Evolutionary conservation across 2,797 vertebrate genomes (phyloP), one percentile per base, ranked within the genome.

Genomic region (Phalanger gymnotis): DNA sequence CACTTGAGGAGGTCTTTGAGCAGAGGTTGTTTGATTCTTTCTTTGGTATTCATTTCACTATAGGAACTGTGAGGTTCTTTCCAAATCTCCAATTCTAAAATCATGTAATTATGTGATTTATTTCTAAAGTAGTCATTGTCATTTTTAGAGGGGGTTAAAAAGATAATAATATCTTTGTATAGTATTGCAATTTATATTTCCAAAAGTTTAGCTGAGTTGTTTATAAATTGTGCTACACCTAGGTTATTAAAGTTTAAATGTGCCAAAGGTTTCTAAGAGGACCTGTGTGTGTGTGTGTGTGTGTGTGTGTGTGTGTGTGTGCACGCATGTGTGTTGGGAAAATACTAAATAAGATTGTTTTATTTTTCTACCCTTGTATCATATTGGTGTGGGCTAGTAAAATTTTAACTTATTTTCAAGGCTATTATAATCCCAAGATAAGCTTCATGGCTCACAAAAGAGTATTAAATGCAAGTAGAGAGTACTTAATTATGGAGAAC

Each of bases 391-490:
- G n/a, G 47, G 27, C 47, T 90, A 92, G 92, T 81, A 90, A 30
- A 66, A 93, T 94, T 73, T 40, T 73, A 56, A 55, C n/a, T 95
- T 92, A 55, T 66, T 11, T 94, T 93, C 54, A 93, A 92, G 31
- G 14, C 51, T 93, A n/a, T 94, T 94, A 73, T 34, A 96, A 2
- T 40, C n/a, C 7, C 6, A 25, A 40, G 66, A 40, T 40, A 6
- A 73, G 7, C 66, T 28, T 73, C n/a, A 22, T 40, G 31, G 6
- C 61, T 22, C 3, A n/a, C 34, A n/a, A 73, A 73, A 73, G 66
- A 40, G 6, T 40, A 73, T 73, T 40, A 25, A 5, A 73, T 40
- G 2, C 16, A 73, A 40, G 66, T 2, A 73, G 0, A 73, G 1
- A 25, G 66, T 40, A 73, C n/a, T 66, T 22, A 40, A 22, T 40